phyloP scores from a whole-genome alignment of 1,140 invertebrate genomes.

The Cyphomyrmex costatus region DNA sequence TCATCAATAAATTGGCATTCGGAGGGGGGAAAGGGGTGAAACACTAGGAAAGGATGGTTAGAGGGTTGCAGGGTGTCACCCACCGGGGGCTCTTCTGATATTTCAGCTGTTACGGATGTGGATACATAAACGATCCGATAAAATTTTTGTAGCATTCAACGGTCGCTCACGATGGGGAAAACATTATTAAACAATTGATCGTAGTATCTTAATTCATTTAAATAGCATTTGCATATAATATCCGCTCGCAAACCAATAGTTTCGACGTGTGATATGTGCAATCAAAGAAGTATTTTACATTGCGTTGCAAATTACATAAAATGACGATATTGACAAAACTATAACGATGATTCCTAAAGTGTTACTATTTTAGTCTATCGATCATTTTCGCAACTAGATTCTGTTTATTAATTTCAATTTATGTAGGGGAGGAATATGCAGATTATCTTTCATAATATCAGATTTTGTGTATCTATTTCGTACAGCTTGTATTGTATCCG shows the following conservation, averaged over 20 bases:
- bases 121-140: constrained; percentile 68
- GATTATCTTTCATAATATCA: background rate
- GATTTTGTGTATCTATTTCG: constrained; percentile 13
- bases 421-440: background rate
- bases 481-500: background rate
- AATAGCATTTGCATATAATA: constrained; percentile 23
- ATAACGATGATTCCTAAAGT: background rate
- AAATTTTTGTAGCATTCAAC: constrained; percentile 60
- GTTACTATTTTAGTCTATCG: background rate
- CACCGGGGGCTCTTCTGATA: constrained; percentile 76
- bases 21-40: constrained; percentile 85
- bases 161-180: constrained; percentile 71
- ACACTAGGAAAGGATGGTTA: constrained; percentile 84
- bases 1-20: constrained; percentile 84
- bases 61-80: constrained; percentile 72
- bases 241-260: constrained; percentile 46
- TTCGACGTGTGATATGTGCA: constrained; percentile 20
- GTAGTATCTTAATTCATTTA: background rate
- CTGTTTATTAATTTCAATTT: constrained; percentile 21
- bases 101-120: constrained; percentile 75
- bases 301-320: constrained; percentile 3
- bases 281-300: constrained; percentile 7
- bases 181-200: constrained; percentile 41
- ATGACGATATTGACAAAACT: background rate
- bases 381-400: background rate